Evolutionary conservation across 2,888 invertebrate species (phyloP), one percentile per base, ranked within the genome.

Genomic region (Sarcophaga variegata): DNA sequence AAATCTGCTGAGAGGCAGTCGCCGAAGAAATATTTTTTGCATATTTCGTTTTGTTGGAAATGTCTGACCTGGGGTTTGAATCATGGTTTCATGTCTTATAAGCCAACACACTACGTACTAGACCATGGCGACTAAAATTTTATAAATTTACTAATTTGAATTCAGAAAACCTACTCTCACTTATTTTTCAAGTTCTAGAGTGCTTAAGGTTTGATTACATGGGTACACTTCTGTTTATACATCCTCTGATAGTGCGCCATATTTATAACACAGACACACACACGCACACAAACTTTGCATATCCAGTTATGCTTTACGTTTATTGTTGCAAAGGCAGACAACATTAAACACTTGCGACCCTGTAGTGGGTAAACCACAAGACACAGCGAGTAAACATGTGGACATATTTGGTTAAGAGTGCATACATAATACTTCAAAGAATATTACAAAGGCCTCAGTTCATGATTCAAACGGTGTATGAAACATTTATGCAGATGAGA

Each of bases 401-500:
- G 17, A 2, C 12, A 54, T 17, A 17, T 54, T 54, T 17, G 17
- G 17, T 54, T 54, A 54, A 54, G 54, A 54, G 54, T 4, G 14
- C 3, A 14, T 5, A 1, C 54, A 14, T 54, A 5, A 12, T 14
- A 14, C 17, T 54, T 17, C 54, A 54, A 54, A 54, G 4, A 54
- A 12, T 14, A 17, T 4, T 3, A 54, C 12, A 54, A 54, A 54
- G 17, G 54, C 54, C 17, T 54, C 4, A 54, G 54, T 54, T 54
- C 17, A 54, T 54, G 20, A n/a, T 45, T 25, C 8, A 10, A 66
- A 66, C 14, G 10, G n/a, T 10, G 11, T 37, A 37, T 1, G 3
- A 10, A 66, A 64, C 27, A 27, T 22, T 81, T 72, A 77, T 72
- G 60, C 66, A 74, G 8, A 71, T 64, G 49, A 47, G 27, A 63